A percentile compares a stretch with the other conserved stretches of the same genome.
These are phyloP conservation scores for Stylophora pistillata DNA, from an alignment of 64 coral and sea anemone genomes.

Conservation along the genomic window DNA sequence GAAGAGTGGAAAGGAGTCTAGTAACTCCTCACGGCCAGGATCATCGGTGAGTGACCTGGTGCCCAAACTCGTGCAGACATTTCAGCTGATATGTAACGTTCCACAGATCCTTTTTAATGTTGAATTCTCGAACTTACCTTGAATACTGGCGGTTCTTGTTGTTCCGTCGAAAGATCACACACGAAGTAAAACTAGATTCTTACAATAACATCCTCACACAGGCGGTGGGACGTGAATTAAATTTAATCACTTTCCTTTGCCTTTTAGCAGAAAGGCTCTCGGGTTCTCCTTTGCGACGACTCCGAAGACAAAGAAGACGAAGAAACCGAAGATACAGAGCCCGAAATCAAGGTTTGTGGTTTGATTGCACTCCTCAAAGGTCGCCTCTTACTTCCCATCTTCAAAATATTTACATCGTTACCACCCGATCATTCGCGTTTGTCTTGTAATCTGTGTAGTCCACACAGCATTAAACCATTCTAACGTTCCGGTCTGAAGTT, in stretches of 20 bases:
- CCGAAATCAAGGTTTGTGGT: constrained; percentile 70
- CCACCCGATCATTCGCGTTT: background rate
- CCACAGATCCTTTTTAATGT: too few species aligned
- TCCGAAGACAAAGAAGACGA: constrained; percentile 66
- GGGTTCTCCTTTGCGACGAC: constrained; percentile 55
- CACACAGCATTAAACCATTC: too few species aligned
- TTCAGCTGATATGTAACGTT: background rate
- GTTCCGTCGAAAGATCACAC: too few species aligned
- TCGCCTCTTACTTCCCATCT: background rate
- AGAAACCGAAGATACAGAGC: constrained; percentile 41
- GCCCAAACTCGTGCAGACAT: background rate
- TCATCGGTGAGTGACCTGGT: constrained; percentile 68
- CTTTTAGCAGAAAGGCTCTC: constrained; percentile 61
- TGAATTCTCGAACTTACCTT: too few species aligned
- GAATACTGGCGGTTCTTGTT: too few species aligned
- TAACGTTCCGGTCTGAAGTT: too few species aligned
- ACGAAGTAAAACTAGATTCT: too few species aligned
- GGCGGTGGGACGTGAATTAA: too few species aligned
- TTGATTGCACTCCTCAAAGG: background rate
- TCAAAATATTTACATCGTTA: background rate
- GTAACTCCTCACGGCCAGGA: constrained; percentile 76
- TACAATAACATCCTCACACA: too few species aligned
- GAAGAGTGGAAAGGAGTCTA: constrained; percentile 89
- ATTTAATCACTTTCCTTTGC: background rate
- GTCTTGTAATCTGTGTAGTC: too few species aligned